These are phyloP conservation scores for Caranx melampygus DNA, from an alignment of 2,113 vertebrate genomes.

Conservation along the genomic window DNA sequence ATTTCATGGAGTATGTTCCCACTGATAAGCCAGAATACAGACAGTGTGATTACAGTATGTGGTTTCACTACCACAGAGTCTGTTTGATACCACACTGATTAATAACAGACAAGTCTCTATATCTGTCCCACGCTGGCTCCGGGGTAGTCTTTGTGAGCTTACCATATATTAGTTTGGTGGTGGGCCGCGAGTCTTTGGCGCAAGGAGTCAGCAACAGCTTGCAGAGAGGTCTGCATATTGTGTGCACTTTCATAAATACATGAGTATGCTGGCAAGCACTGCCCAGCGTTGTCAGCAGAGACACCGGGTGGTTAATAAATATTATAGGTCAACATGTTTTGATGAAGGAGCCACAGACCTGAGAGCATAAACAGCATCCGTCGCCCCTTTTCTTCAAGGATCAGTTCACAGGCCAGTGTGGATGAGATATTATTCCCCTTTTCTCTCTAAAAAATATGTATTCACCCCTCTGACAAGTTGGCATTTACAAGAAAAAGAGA, in stretches of 20 bases:
- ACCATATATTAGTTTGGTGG: slow-evolving; percentile 35
- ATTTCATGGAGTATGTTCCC: slow-evolving; percentile 60
- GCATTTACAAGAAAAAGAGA: slow-evolving; percentile 67
- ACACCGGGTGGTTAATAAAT: slow-evolving; percentile 71
- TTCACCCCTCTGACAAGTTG: slow-evolving; percentile 71
- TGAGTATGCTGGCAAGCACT: slow-evolving; percentile 45
- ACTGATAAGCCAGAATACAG: slow-evolving; percentile 54
- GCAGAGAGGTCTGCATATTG: not conserved
- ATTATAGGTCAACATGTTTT: slow-evolving; percentile 78
- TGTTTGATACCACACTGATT: slow-evolving; percentile 56
- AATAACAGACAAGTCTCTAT: slow-evolving; percentile 56
- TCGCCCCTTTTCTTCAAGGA: slow-evolving; percentile 50
- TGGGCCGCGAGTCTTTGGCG: slow-evolving; percentile 23
- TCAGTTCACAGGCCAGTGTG: slow-evolving; percentile 51
- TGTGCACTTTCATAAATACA: slow-evolving; percentile 70
- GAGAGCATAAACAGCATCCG: slow-evolving; percentile 57
- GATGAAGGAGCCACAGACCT: slow-evolving; percentile 66
- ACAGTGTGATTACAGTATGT: slow-evolving; percentile 38
- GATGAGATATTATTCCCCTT: slow-evolving; percentile 65
- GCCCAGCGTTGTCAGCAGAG: slow-evolving; percentile 58
- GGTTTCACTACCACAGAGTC: slow-evolving; percentile 27
- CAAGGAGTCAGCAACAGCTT: slow-evolving; percentile 36
- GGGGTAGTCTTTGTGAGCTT: slow-evolving; percentile 29
- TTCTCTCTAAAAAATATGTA: slow-evolving; percentile 55
- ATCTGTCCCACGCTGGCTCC: slow-evolving; percentile 15